Evolutionary conservation across 2,888 invertebrate species (phyloP), one percentile per base, ranked within the genome.

Genomic region (Drosophila maculinotata): DNA sequence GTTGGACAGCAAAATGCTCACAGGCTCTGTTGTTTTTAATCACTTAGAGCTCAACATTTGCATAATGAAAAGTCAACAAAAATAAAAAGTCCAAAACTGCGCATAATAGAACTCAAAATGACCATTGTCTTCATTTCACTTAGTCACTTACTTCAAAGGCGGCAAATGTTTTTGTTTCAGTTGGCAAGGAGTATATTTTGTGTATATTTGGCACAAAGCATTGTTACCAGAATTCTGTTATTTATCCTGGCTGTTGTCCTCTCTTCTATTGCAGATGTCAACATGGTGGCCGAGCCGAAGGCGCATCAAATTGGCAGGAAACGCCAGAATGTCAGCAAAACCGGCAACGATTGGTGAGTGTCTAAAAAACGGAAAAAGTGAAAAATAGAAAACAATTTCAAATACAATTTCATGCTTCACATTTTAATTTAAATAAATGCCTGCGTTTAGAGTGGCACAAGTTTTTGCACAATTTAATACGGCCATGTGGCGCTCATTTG

Each of bases 231-330:
- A 45, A 38, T 6, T 8, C n/a, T 9, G 20, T 45, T 62, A 38
- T 52, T 53, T 51, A 51, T 58, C 9, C 52, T n/a, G 30, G 48
- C 20, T 53, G 15, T 62, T 39, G 44, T 39, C 30, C 33, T 5
- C 15, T 33, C 64, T 76, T 72, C 25, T 23, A 63, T 92, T 92
- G 59, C 92, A 94, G 94, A 94, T 92, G 94, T 94, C 79, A 95
- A 94, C 91, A 93, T 94, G 93, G 94, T 94, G 47, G 94, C 94
- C 41, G 94, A 94, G 90, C 94, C 94, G 60, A 95, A 95, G 90
- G 93, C 94, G 63, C 94, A 94, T 89, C 94, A 94, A 91, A 93
- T 93, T 66, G 93, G 94, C 74, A 91, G 93, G 72, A 94, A 93
- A 89, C 91, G 93, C 72, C 93, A 93, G 89, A 93, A 93, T 91